A percentile compares a stretch with the other conserved stretches of the same genome.
phyloP scores from a whole-genome alignment of 2,113 vertebrate genomes.

The Cyprinodon variegatus region DNA sequence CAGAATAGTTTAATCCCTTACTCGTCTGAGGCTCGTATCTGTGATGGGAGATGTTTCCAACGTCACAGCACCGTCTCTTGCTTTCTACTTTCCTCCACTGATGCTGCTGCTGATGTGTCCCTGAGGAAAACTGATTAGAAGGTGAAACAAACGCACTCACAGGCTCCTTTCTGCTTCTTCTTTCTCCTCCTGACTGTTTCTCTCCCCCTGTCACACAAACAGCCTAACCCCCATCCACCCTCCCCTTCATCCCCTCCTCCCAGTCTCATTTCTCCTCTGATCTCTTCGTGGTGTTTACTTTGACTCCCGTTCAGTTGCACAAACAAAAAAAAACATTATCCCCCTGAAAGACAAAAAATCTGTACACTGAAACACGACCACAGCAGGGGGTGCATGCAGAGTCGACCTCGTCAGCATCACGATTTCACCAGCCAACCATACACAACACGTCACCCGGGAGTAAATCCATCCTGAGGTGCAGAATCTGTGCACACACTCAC shows the following conservation, averaged over 20 bases:
- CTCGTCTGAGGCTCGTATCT: conserved; percentile 53
- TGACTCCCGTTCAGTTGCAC: conserved; percentile 47
- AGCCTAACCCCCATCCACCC: conserved; percentile 33
- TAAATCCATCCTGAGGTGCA: conserved; percentile 36
- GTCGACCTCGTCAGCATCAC: conserved; percentile 44
- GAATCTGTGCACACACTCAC: conserved; percentile 28
- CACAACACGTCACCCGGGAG: conserved; percentile 34
- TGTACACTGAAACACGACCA: conserved; percentile 31
- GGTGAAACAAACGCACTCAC: conserved; percentile 70
- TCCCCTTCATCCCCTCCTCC: conserved; percentile 7
- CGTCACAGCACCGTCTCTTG: conserved; percentile 17
- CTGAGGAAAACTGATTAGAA: conserved; percentile 73
- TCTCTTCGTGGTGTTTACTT: conserved; percentile 62
- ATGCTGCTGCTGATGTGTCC: conserved; percentile 67
- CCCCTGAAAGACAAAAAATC: conserved; percentile 9
- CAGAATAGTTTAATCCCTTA: conserved; percentile 48
- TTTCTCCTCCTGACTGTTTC: conserved; percentile 36
- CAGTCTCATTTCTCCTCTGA: conserved; percentile 52
- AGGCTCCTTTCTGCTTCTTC: conserved; percentile 46
- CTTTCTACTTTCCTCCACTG: conserved; percentile 46
- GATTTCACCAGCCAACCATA: conserved; percentile 38
- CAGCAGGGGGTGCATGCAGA: conserved; percentile 18
- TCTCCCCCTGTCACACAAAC: conserved; percentile 59
- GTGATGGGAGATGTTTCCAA: conserved; percentile 31
- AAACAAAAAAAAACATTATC: conserved; percentile 35